Base-by-base conservation (phyloP, 2,113 vertebrate species). In the Podilymbus podiceps region DNA sequence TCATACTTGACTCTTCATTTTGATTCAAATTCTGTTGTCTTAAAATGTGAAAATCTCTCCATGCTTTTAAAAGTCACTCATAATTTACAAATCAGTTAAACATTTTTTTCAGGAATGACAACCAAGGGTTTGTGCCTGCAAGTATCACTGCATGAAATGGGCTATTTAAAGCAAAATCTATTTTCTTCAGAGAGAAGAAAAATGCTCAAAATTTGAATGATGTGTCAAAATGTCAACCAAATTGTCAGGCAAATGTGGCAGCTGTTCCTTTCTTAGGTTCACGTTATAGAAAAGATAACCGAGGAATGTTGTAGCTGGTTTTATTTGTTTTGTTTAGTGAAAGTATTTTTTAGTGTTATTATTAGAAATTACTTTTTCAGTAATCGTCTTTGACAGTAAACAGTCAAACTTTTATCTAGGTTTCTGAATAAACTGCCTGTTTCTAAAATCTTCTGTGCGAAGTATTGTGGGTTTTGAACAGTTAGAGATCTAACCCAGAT, bases 151-250 rank as follows among this genome's bases (percentile, higher is more conserved):
- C 47, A 15, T 50, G 77, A 67, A 86, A 63, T 59, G 56, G 47
- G 64, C 46, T 92, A 92, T 95, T 96, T 89, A 87, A 94, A 94
- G 89, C 62, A 68, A 56, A 95, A 91, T 81, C 86, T 84, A 6
- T 89, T 94, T 92, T 75, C 72, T 93, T 88, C 79, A 75, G 47
- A 60, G 85, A 40, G 69, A 44, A 80, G 93, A 84, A 92, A 91
- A 96, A 86, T 84, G 64, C 52, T 93, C 68, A 52, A 72, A 84
- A 85, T 90, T 80, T 63, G 75, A 83, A 68, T 72, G 52, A 90
- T 22, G 30, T 94, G 96, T 97, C 85, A 92, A 81, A 90, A 89
- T 30, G 33, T 83, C 90, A 94, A 33, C 38, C 49, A 60, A 8
- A 53, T 64, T 90, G 90, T 88, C 88, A 94, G 88, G 79, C 72